Evolutionary conservation across 1,140 invertebrate genomes (phyloP), one percentile per base, ranked within the genome.

Genomic region (Carposina sasakii): DNA sequence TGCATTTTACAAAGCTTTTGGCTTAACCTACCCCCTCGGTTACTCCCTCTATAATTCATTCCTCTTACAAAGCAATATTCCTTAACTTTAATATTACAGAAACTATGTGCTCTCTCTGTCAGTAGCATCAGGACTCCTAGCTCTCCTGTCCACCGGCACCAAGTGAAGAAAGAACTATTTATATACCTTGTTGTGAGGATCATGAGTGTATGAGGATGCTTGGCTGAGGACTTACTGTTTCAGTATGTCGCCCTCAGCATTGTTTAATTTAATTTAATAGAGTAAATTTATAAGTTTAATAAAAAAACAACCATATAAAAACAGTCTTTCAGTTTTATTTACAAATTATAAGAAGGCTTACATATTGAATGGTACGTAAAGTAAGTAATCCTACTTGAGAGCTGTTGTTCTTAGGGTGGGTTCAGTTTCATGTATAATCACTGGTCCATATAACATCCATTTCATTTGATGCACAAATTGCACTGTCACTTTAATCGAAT

Each of bases 101-200:
- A 99, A 99, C 77, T 98, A 98, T 76, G 89, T 96, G 49, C 83
- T 97, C 16, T 98, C 96, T 12, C 92, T 98, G 51, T 91, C 93
- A 33, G 86, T 89, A 15, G 93, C 95, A 9, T 93, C 94, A 53
- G 96, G 95, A 54, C 81, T 98, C 2, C 79, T 98, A 53, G 96
- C 96, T 39, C 88, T 98, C n/a, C 88, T 98, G 42, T 98, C 96
- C 0, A 98, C 96, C 21, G 95, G 96, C 53, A 76, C 81, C 51
- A 85, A 86, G 68, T 86, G 63, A 76, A 57, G 8, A n/a, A n/a
- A n/a, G n/a, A n/a, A n/a, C n/a, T n/a, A n/a, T n/a, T n/a, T n/a
- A 43, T 30, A 44, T 36, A 53, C 56, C 52, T 57, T 63, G 52
- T 65, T 66, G 46, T 56, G n/a, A n/a, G n/a, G n/a, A n/a, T n/a